These are phyloP conservation scores for Trichechus manatus DNA, from an alignment of 2,113 vertebrate genomes.

Conservation along the genomic window DNA sequence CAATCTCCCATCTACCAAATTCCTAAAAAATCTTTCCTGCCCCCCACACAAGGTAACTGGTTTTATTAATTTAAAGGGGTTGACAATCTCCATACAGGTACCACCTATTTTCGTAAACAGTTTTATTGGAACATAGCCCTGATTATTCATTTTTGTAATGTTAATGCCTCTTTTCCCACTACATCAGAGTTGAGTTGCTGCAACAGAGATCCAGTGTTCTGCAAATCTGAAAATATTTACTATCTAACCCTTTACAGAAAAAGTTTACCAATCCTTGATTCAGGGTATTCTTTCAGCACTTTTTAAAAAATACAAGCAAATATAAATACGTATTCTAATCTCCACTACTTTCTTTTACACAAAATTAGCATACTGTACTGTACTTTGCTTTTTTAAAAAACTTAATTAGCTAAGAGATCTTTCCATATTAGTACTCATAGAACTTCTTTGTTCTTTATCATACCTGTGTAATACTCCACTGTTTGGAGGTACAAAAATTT, in stretches of 20 bases:
- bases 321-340: not conserved
- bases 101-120: not conserved
- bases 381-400: not conserved
- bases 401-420: not conserved
- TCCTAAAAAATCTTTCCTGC: not conserved
- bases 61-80: not conserved
- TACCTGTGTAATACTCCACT: not conserved
- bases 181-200: not conserved
- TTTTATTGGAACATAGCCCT: not conserved
- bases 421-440: not conserved
- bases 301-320: conserved; percentile 4
- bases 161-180: not conserved
- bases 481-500: not conserved
- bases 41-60: not conserved
- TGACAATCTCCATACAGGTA: not conserved
- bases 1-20: not conserved
- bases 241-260: not conserved
- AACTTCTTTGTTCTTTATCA: not conserved
- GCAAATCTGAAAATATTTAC: not conserved
- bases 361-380: not conserved
- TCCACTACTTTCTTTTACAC: not conserved
- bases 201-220: not conserved
- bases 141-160: not conserved
- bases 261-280: not conserved
- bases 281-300: not conserved